Evolutionary conservation across 2,797 vertebrate genomes (phyloP).

Genomic region (Platyrinchus mystaceus): DNA sequence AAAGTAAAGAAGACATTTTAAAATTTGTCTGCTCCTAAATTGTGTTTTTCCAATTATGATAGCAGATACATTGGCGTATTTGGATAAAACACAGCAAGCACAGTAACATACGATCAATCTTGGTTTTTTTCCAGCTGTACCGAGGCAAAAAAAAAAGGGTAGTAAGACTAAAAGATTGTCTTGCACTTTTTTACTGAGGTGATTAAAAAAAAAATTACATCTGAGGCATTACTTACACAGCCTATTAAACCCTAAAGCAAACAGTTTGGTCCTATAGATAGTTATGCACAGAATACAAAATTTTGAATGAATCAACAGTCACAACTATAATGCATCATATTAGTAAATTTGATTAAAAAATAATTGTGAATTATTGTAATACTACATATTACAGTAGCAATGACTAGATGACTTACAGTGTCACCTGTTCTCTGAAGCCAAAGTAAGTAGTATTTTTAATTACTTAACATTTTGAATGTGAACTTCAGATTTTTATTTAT

Average conservation of each 20-base stretch:
- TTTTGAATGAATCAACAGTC: not conserved
- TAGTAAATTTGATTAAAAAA: not conserved
- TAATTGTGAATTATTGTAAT: not conserved
- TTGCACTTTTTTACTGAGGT: not conserved
- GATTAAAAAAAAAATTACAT: not conserved
- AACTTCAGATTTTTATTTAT: not conserved
- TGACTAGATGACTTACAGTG: not conserved
- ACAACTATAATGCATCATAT: not conserved
- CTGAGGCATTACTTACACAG: not conserved
- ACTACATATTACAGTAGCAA: not conserved
- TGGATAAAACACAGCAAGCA: not conserved
- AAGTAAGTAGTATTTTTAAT: not conserved
- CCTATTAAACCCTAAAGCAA: not conserved
- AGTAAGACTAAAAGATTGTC: not conserved
- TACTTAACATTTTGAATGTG: not conserved
- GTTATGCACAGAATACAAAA: not conserved
- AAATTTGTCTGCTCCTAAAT: too few species aligned
- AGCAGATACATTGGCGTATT: not conserved
- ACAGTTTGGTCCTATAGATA: not conserved
- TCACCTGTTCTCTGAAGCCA: not conserved
- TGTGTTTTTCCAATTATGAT: not conserved
- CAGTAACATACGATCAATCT: not conserved
- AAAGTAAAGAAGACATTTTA: not conserved
- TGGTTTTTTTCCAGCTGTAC: not conserved
- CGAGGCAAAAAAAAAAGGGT: fast-evolving